These are phyloP conservation scores for Orchesellides sinensis DNA, from an alignment of 2,888 invertebrate species.

Conservation along the genomic window DNA sequence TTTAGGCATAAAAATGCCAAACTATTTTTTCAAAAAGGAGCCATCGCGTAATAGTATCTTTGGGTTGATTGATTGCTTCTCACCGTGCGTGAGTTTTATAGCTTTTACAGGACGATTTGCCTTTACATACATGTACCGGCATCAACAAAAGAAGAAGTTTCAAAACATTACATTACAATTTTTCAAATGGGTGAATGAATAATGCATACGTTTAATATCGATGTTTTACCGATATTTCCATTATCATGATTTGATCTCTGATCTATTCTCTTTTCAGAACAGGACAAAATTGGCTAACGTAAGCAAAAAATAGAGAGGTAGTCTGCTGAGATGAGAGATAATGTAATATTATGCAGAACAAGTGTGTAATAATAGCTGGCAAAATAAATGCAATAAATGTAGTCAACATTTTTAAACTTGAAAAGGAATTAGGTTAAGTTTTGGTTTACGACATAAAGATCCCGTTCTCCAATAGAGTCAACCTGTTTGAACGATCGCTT, in stretches of 20 bases:
- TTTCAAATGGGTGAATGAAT: neutral
- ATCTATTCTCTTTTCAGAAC: neutral
- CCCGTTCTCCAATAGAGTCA: slow-evolving; percentile 26
- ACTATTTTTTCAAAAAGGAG: neutral
- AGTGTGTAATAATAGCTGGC: too few relatives aligned
- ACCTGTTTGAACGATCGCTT: slow-evolving; percentile 5
- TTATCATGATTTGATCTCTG: slow-evolving; percentile 12
- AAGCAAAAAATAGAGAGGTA: neutral
- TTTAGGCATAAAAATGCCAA: neutral
- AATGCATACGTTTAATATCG: neutral
- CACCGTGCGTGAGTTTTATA: slow-evolving; percentile 14
- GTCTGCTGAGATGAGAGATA: neutral
- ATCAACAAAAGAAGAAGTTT: slow-evolving; percentile 10
- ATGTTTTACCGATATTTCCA: slow-evolving; percentile 2
- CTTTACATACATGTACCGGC: neutral
- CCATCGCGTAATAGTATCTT: slow-evolving; percentile 2
- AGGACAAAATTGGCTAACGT: too few relatives aligned
- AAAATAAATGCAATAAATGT: too few relatives aligned
- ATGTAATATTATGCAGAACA: too few relatives aligned
- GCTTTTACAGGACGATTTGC: slow-evolving; percentile 13
- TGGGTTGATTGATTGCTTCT: neutral
- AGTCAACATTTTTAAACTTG: slow-evolving; percentile 15
- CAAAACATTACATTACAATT: neutral
- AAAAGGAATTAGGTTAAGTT: slow-evolving; percentile 13
- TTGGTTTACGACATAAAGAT: slow-evolving; percentile 14